phyloP scores from a whole-genome alignment of 2,113 vertebrate species.

The Peromyscus maniculatus region DNA sequence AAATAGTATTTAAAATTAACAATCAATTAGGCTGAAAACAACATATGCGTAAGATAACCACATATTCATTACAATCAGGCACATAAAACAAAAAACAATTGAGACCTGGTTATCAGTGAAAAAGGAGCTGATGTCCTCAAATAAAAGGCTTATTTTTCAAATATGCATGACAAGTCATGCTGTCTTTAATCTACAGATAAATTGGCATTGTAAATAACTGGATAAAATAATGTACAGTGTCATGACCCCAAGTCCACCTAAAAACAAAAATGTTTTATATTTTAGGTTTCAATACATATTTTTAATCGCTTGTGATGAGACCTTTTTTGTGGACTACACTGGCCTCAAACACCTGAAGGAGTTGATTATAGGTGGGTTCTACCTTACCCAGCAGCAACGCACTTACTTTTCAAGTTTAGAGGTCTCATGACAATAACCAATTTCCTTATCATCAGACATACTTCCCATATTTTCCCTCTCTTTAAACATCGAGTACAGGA shows the following conservation, averaged over 20 bases:
- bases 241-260: neutral
- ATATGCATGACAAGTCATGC: neutral
- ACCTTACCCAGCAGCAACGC: neutral
- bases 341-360: neutral
- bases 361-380: neutral
- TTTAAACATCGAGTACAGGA: neutral
- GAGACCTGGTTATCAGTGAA: constrained; percentile 4
- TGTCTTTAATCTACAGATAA: neutral
- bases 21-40: constrained; percentile 66
- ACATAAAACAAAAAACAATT: neutral
- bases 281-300: constrained; percentile 1
- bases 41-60: constrained; percentile 66
- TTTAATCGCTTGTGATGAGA: neutral
- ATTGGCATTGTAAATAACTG: neutral
- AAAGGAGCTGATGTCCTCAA: neutral
- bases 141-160: constrained; percentile 33
- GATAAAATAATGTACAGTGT: neutral
- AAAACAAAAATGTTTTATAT: constrained; percentile 22
- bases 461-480: constrained; percentile 40
- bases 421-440: constrained; percentile 4
- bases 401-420: neutral
- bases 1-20: constrained; percentile 62
- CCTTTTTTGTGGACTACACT: neutral
- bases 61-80: constrained; percentile 48
- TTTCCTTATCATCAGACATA: neutral